Conservation (phyloP, 2,797 vertebrate species). For the Thamnophis elegans region DNA sequence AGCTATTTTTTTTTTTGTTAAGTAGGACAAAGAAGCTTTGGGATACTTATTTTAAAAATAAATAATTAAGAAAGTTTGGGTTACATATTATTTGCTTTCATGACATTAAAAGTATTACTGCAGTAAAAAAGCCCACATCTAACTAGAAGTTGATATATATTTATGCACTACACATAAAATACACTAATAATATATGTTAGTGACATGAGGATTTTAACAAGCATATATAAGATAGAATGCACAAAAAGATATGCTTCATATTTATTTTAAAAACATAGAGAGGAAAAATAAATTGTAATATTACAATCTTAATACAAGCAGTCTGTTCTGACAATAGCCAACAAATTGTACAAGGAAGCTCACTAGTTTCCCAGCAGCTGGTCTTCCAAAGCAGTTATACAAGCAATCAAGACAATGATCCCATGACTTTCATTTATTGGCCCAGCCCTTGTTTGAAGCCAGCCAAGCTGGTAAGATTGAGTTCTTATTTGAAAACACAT, state of each 20-base stretch:
- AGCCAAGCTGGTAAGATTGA: not conserved
- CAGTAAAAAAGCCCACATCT: not conserved
- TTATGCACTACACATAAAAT: not conserved
- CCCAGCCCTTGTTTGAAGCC: not conserved
- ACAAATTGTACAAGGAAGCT: not conserved
- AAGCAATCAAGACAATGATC: not conserved
- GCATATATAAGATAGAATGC: not conserved
- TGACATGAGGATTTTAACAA: not conserved
- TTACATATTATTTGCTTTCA: constrained; percentile 36
- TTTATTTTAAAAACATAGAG: not conserved
- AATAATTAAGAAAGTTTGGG: constrained; percentile 35
- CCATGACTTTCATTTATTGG: not conserved
- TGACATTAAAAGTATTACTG: not conserved
- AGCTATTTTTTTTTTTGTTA: not conserved
- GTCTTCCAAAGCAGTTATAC: not conserved
- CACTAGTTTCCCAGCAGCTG: not conserved
- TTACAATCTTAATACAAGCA: not conserved
- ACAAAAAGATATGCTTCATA: not conserved
- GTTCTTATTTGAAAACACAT: not conserved
- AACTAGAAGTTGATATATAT: constrained; percentile 14
- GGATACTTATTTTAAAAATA: constrained; percentile 17
- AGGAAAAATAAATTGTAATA: not conserved
- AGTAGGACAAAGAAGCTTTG: constrained; percentile 13
- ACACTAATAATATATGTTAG: not conserved
- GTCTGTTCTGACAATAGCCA: not conserved